phyloP scores from a whole-genome alignment of 2,113 vertebrate species.

The Ageneiosus marmoratus region DNA sequence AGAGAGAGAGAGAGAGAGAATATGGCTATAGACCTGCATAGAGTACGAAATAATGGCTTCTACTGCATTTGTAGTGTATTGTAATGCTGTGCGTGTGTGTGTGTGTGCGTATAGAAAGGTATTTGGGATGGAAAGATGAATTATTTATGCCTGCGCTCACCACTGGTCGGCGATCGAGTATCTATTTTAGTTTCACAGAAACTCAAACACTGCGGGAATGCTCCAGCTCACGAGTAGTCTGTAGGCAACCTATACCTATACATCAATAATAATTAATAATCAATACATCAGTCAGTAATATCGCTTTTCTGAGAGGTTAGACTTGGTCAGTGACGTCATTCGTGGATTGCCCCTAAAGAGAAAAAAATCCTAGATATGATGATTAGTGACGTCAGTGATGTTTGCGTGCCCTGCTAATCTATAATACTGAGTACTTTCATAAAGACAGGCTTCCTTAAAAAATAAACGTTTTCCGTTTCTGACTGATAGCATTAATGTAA shows the following conservation, averaged over 20 bases:
- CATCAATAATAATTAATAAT: too few relatives aligned
- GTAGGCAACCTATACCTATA: too few relatives aligned
- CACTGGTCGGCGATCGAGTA: conserved; percentile 68
- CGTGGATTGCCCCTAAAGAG: neutral
- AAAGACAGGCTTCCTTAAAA: neutral
- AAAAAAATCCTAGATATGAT: neutral
- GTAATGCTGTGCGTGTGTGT: neutral
- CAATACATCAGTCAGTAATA: too few relatives aligned
- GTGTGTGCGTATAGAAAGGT: neutral
- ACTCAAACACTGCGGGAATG: neutral
- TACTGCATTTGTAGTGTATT: neutral
- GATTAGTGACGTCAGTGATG: conserved; percentile 1
- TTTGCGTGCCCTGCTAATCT: neutral
- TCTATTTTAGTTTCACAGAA: conserved; percentile 29
- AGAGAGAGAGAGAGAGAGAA: neutral
- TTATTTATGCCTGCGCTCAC: conserved; percentile 2
- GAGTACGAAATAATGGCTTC: neutral
- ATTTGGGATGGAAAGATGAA: neutral
- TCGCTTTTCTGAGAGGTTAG: neutral
- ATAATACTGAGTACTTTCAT: neutral
- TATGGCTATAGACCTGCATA: neutral
- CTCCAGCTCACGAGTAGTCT: neutral
- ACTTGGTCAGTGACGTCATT: neutral
- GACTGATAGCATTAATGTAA: neutral
- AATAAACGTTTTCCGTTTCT: neutral